phyloP scores from a whole-genome alignment of 2,113 vertebrate genomes.

The Xenopus borealis region DNA sequence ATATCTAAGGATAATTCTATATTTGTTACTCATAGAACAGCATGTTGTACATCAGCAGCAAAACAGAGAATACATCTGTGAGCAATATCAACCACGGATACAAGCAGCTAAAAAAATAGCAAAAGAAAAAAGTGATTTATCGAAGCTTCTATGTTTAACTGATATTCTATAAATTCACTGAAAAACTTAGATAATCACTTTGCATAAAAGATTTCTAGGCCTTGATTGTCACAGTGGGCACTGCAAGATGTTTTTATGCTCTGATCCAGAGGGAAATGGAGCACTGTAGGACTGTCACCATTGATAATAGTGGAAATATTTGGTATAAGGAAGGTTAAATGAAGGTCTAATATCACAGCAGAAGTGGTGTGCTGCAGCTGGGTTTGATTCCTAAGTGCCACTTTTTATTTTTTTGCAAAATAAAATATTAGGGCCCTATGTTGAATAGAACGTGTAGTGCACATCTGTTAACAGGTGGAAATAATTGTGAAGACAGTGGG shows the following conservation, averaged over 20 bases:
- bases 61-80: slow-evolving; percentile 9
- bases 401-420: background rate
- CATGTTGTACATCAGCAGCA: slow-evolving; percentile 13
- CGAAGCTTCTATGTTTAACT: slow-evolving; percentile 6
- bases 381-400: background rate
- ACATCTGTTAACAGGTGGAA: slow-evolving; percentile 5
- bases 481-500: slow-evolving; percentile 3
- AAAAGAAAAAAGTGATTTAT: slow-evolving; percentile 1
- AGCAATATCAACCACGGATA: slow-evolving; percentile 8
- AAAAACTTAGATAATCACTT: slow-evolving; percentile 13
- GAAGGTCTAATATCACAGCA: slow-evolving; percentile 24
- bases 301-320: slow-evolving; percentile 18
- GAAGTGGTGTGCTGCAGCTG: background rate
- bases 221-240: slow-evolving; percentile 16
- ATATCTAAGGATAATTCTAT: slow-evolving; percentile 10
- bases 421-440: too few relatives aligned
- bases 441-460: background rate
- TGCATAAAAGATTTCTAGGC: background rate
- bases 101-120: background rate
- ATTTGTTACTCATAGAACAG: slow-evolving; percentile 19
- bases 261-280: slow-evolving; percentile 24
- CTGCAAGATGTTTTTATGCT: slow-evolving; percentile 1
- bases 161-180: slow-evolving; percentile 12
- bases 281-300: slow-evolving; percentile 13
- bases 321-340: slow-evolving; percentile 28